Conservation (phyloP, 2,888 invertebrate genomes). For the Melinopterus prodromus region DNA sequence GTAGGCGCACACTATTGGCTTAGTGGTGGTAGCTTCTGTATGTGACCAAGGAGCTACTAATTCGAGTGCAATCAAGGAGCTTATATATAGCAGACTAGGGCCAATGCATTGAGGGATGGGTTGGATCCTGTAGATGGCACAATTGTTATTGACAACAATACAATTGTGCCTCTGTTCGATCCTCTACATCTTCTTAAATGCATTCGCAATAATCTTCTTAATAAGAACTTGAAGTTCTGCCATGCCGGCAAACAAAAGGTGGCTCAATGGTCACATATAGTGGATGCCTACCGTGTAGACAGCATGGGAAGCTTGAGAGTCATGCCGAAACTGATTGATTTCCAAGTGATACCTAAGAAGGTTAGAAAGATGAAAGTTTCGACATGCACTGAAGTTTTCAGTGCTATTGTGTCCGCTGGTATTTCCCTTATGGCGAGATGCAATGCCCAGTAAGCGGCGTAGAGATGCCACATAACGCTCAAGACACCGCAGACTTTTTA, state of each 20-base stretch:
- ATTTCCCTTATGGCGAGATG: conserved; percentile 14
- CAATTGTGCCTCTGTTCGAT: conserved; percentile 31
- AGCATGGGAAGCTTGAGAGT: conserved; percentile 33
- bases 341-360: conserved; percentile 39
- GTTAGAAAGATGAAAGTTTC: conserved; percentile 44
- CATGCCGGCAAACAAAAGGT: not conserved
- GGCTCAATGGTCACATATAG: conserved; percentile 37
- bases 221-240: conserved; percentile 33
- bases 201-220: conserved; percentile 35
- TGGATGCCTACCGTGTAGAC: conserved; percentile 39
- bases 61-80: conserved; percentile 12
- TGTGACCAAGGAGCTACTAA: conserved; percentile 28
- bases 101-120: conserved; percentile 13
- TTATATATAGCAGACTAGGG: conserved; percentile 36
- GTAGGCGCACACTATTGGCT: conserved; percentile 33
- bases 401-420: conserved; percentile 39
- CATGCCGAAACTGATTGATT: conserved; percentile 41
- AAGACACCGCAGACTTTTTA: conserved; percentile 18
- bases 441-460: not conserved
- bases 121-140: not conserved
- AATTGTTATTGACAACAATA: conserved; percentile 9
- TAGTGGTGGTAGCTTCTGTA: conserved; percentile 15
- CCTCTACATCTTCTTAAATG: conserved; percentile 37
- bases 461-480: not conserved
- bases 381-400: conserved; percentile 41